Evolutionary conservation across 2,797 vertebrate genomes (phyloP).

Genomic region (Tenualosa thibaudeaui): DNA sequence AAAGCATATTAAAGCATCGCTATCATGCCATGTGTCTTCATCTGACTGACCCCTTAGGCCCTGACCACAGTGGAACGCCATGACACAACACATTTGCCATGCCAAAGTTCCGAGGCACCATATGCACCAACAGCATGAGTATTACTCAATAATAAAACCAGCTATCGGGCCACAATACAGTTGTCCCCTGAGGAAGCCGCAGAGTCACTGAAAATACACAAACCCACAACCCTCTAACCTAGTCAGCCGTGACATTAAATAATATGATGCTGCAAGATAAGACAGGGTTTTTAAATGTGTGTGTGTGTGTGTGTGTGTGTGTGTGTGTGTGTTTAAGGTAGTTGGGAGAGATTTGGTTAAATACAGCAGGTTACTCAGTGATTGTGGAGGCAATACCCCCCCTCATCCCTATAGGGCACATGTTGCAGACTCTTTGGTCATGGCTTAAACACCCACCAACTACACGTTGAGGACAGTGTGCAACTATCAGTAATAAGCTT

Average conservation of each 20-base stretch:
- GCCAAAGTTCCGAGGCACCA: not conserved
- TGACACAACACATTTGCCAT: conserved; percentile 22
- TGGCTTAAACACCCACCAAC: not conserved
- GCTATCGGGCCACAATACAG: not conserved
- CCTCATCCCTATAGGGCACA: not conserved
- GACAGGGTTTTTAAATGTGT: not conserved
- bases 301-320: not conserved
- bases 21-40: conserved; percentile 25
- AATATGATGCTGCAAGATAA: conserved; percentile 2
- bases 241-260: conserved; percentile 30
- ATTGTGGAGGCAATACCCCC: not conserved
- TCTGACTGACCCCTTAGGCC: conserved; percentile 49
- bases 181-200: not conserved
- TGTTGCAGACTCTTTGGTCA: not conserved
- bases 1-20: not conserved
- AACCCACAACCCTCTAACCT: not conserved
- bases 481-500: not conserved
- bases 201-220: not conserved
- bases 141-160: not conserved
- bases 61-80: conserved; percentile 59
- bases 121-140: not conserved
- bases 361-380: not conserved
- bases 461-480: not conserved
- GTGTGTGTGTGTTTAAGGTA: not conserved
- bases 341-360: not conserved